phyloP scores from a whole-genome alignment of 2,797 vertebrate genomes.

The Catharus ustulatus region DNA sequence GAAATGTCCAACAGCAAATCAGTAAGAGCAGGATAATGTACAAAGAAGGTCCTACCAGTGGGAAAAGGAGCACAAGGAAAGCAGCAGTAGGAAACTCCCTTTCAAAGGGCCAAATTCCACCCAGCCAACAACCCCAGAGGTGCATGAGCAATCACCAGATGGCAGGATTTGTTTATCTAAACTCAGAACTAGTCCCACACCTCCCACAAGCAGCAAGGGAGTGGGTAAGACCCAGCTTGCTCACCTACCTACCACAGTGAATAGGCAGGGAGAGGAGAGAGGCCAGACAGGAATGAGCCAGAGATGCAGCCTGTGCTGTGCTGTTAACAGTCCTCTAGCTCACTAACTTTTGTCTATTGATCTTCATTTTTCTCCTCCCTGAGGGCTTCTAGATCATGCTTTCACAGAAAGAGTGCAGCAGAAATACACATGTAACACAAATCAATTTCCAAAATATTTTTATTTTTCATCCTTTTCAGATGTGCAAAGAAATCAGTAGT shows the following conservation, averaged over 20 bases:
- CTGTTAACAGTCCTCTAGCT: neutral
- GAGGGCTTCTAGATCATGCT: neutral
- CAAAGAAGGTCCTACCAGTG: neutral
- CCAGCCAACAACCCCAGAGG: neutral
- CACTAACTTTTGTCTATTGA: neutral
- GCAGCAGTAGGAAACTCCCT: neutral
- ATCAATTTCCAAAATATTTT: neutral
- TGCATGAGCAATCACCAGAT: neutral
- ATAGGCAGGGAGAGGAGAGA: neutral
- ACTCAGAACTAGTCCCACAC: neutral
- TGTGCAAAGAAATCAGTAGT: neutral
- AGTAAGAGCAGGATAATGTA: neutral
- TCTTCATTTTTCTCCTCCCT: neutral
- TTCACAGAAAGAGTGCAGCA: neutral
- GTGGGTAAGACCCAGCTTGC: accelerated
- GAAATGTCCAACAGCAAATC: neutral
- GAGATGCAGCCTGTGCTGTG: neutral
- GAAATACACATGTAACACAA: neutral
- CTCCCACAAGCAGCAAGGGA: neutral
- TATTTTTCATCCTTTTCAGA: neutral
- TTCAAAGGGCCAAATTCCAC: neutral
- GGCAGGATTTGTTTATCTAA: neutral
- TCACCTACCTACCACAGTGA: neutral
- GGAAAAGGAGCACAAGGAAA: neutral
- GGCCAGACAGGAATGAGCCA: neutral